These are phyloP conservation scores for Typhlomys cinereus DNA, from an alignment of 2,113 vertebrate species.

Conservation along the genomic window DNA sequence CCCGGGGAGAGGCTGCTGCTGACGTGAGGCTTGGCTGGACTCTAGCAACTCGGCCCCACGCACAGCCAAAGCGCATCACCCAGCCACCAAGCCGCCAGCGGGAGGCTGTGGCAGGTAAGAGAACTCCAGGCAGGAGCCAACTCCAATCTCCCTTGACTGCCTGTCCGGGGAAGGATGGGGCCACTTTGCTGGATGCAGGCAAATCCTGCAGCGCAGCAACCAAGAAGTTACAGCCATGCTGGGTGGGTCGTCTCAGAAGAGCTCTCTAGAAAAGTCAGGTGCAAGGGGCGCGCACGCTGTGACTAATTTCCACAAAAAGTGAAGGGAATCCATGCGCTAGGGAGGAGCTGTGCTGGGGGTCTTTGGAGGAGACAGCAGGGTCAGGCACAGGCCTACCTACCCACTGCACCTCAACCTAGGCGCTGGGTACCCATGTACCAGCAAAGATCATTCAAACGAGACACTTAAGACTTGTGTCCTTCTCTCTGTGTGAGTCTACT, in stretches of 20 bases:
- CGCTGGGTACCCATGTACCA: neutral
- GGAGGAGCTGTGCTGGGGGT: rapidly evolving
- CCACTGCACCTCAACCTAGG: neutral
- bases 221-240: rapidly evolving
- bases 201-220: rapidly evolving
- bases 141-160: rapidly evolving
- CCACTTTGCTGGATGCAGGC: rapidly evolving
- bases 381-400: neutral
- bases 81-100: rapidly evolving
- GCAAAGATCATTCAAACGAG: neutral
- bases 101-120: neutral
- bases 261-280: neutral
- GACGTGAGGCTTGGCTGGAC: rapidly evolving
- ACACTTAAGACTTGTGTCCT: neutral
- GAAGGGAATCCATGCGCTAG: rapidly evolving
- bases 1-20: neutral
- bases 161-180: neutral
- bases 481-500: neutral
- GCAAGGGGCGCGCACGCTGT: rapidly evolving
- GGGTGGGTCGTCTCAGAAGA: rapidly evolving
- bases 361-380: rapidly evolving
- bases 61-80: neutral
- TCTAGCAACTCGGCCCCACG: neutral
- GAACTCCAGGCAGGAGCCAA: rapidly evolving
- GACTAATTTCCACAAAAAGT: rapidly evolving